These are phyloP conservation scores for Tipula helvola DNA, from an alignment of 2,888 invertebrate species.

Conservation along the genomic window DNA sequence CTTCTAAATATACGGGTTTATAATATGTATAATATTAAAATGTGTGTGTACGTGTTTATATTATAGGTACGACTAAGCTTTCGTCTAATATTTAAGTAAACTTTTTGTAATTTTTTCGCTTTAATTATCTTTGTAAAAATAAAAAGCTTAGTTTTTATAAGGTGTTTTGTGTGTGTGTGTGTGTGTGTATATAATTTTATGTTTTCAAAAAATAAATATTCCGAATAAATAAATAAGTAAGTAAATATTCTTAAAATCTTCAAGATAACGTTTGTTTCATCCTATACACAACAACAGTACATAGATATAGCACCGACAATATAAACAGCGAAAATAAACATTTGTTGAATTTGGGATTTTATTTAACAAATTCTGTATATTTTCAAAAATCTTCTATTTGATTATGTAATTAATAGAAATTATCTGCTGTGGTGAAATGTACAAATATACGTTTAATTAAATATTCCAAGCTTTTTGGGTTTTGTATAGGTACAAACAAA, in stretches of 20 bases:
- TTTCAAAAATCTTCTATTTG: background rate
- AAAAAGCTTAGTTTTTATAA: background rate
- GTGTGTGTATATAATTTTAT: background rate
- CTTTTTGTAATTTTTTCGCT: background rate
- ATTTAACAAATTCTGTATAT: background rate
- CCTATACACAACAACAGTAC: background rate
- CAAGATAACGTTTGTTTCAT: background rate
- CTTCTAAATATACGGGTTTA: background rate
- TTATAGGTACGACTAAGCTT: background rate
- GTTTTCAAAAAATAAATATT: background rate
- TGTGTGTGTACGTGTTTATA: background rate
- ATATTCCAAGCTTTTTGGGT: background rate
- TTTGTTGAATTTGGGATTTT: background rate
- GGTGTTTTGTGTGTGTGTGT: background rate
- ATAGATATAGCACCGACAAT: background rate
- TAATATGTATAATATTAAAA: background rate
- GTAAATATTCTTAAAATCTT: background rate
- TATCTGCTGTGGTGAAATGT: background rate
- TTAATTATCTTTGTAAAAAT: background rate
- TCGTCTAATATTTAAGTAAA: background rate
- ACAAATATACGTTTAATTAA: background rate
- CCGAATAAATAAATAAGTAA: background rate
- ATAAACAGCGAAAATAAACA: background rate
- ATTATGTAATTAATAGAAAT: background rate
- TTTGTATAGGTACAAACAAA: background rate